Percentiles rank a stretch among this genome's conserved stretches.
These are phyloP conservation scores for Brachionus asplanchnoidis DNA, from an alignment of 1,140 invertebrate genomes.

Conservation along the genomic window DNA sequence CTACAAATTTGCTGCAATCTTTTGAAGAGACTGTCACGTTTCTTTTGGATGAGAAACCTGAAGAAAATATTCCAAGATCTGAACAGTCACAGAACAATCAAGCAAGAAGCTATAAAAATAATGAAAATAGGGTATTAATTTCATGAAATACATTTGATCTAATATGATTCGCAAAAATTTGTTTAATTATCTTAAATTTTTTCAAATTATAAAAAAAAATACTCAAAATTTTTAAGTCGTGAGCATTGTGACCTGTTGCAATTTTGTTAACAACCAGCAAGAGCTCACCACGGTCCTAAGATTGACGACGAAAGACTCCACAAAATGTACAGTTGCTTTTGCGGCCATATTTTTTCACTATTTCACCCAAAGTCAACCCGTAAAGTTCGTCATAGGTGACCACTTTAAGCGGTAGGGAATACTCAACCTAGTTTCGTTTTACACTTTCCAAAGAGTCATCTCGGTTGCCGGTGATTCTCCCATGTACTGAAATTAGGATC, in stretches of 20 bases:
- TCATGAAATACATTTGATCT: not conserved
- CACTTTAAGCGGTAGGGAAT: constrained; percentile 87
- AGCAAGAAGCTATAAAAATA: not conserved
- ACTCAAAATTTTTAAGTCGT: constrained; percentile 68
- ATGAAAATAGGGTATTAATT: not conserved
- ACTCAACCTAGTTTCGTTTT: constrained; percentile 80
- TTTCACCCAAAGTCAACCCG: constrained; percentile 99
- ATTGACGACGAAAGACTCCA: constrained; percentile 91
- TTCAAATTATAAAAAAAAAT: not conserved
- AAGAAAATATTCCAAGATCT: not conserved
- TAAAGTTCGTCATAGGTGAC: constrained; percentile 91
- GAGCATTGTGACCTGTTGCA: constrained; percentile 96
- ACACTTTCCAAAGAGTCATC: constrained; percentile 97
- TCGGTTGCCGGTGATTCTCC: constrained; percentile 94
- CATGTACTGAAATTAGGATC: constrained; percentile 89
- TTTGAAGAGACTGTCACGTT: not conserved
- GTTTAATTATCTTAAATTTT: too few relatives aligned
- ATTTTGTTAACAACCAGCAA: constrained; percentile 82
- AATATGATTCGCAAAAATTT: too few relatives aligned
- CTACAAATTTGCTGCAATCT: not conserved
- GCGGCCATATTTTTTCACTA: constrained; percentile 84
- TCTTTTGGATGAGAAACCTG: not conserved
- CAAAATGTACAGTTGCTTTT: constrained; percentile 99
- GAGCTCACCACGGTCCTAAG: constrained; percentile 84
- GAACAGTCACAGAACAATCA: not conserved